A percentile compares a stretch with the other conserved stretches of the same genome.
These are phyloP conservation scores for Idris sp. DNA, from an alignment of 1,140 invertebrate species.

Conservation along the genomic window DNA sequence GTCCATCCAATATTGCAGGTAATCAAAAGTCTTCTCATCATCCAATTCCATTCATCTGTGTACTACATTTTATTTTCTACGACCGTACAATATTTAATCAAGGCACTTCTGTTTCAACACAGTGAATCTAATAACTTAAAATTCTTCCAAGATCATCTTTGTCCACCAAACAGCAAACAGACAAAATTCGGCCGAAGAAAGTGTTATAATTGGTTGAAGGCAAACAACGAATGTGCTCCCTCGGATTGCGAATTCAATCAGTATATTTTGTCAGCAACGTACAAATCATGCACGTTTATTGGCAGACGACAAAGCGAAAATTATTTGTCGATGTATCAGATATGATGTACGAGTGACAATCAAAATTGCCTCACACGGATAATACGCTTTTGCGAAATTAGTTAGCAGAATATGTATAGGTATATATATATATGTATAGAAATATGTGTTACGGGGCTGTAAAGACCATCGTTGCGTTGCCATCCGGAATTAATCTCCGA, in stretches of 20 bases:
- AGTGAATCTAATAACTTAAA: constrained; percentile 11
- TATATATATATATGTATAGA: constrained; percentile 45
- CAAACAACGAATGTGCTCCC: constrained; percentile 34
- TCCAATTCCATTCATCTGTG: no score
- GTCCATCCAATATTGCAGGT: no score
- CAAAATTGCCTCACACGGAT: constrained; percentile 56
- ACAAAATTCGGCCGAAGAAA: constrained; percentile 29
- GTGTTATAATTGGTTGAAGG: constrained; percentile 39
- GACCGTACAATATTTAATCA: no score
- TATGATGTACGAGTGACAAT: constrained; percentile 62
- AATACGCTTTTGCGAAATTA: constrained; percentile 61
- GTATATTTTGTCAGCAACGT: constrained; percentile 11
- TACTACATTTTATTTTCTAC: no score
- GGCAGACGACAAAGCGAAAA: constrained; percentile 54
- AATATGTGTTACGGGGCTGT: constrained; percentile 46
- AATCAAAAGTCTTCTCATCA: no score
- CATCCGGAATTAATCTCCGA: constrained; percentile 67
- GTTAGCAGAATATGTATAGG: constrained; percentile 50
- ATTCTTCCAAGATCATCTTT: not conserved
- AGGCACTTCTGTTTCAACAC: not conserved
- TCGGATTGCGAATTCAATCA: constrained; percentile 39
- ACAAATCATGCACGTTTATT: constrained; percentile 43
- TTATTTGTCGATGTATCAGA: constrained; percentile 54
- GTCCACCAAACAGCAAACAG: not conserved
- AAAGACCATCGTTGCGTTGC: constrained; percentile 49